Conservation (phyloP, 2,888 invertebrate species). For the Xylocampa areola region DNA sequence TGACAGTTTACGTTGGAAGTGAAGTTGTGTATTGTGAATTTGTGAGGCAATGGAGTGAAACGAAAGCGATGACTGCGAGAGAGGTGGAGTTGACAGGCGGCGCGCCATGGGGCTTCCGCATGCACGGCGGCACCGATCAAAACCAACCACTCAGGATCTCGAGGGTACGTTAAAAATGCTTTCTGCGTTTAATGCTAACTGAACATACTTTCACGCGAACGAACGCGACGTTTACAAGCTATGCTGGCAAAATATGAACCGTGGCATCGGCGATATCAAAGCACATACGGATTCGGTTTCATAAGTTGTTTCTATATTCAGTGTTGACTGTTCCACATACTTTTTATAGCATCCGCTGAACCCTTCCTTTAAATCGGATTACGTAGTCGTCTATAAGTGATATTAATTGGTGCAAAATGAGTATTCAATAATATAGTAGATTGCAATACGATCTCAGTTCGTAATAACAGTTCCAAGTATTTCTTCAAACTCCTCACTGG, state of each 20-base stretch:
- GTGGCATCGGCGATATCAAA: constrained; percentile 7
- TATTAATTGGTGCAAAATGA: constrained; percentile 33
- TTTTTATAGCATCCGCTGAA: constrained; percentile 50
- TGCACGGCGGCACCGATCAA: constrained; percentile 95
- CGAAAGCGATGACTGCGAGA: constrained; percentile 91
- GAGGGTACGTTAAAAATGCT: constrained; percentile 90
- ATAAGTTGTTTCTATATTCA: constrained; percentile 46
- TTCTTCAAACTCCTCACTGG: constrained; percentile 62
- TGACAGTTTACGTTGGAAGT: constrained; percentile 61
- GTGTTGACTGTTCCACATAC: constrained; percentile 36
- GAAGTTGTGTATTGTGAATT: constrained; percentile 61
- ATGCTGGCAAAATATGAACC: constrained; percentile 34
- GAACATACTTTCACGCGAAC: constrained; percentile 29
- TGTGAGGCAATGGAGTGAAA: constrained; percentile 75
- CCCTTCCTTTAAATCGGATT: constrained; percentile 42
- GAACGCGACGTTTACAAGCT: constrained; percentile 29
- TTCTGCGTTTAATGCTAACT: constrained; percentile 21
- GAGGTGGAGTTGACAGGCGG: constrained; percentile 95
- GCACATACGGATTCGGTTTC: constrained; percentile 33
- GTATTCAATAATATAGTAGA: constrained; percentile 41
- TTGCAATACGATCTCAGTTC: constrained; percentile 42
- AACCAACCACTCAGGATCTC: constrained; percentile 94
- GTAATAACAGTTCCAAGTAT: constrained; percentile 60
- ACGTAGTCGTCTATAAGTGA: constrained; percentile 34
- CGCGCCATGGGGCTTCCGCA: constrained; percentile 96